Evolutionary conservation across 2,797 vertebrate genomes (phyloP).

Genomic region (Ficedula albicollis): DNA sequence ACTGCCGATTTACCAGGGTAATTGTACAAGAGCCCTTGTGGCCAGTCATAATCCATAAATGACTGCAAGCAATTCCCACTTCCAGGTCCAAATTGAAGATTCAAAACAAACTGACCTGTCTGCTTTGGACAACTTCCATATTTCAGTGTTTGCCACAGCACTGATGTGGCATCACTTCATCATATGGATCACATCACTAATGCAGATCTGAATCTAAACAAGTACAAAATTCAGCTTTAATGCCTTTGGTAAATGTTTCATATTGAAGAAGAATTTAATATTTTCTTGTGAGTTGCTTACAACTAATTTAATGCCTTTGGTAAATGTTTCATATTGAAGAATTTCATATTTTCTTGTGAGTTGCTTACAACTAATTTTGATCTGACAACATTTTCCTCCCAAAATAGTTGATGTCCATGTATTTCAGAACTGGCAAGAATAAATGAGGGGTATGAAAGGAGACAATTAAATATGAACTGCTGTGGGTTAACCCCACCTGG

Average conservation of each 20-base stretch:
- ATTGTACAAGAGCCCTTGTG: background rate
- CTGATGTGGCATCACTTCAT: rapidly evolving
- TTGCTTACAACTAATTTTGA: background rate
- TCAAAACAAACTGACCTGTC: background rate
- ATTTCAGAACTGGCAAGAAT: background rate
- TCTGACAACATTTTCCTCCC: background rate
- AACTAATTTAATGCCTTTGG: background rate
- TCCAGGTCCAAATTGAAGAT: background rate
- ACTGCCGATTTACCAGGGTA: background rate
- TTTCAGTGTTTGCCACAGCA: background rate
- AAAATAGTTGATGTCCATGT: background rate
- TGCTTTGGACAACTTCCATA: background rate
- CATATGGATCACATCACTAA: background rate
- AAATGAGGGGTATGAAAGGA: background rate
- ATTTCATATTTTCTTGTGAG: background rate
- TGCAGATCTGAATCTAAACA: background rate
- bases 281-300: background rate
- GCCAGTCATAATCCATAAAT: background rate
- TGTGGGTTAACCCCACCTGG: too few relatives aligned
- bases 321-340: background rate
- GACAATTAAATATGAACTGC: too few relatives aligned
- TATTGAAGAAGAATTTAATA: background rate
- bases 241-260: background rate
- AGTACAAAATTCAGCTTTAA: background rate
- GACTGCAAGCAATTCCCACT: background rate